These are phyloP conservation scores for Acanthaster planci DNA, from an alignment of 35 echinoderm and acorn worm genomes.

Conservation along the genomic window DNA sequence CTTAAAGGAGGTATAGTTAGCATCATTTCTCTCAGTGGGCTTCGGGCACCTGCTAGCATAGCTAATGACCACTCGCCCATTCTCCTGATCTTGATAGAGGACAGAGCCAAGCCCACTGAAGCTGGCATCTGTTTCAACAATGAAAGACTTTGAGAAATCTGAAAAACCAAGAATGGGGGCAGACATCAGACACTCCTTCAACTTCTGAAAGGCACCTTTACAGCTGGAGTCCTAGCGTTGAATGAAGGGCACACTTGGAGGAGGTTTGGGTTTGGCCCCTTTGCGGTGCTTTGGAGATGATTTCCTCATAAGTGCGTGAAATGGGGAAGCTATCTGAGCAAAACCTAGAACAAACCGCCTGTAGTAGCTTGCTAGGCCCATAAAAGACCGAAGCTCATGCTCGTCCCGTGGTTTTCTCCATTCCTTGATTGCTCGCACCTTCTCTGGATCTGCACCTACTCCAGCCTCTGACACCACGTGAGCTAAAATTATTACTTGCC, in stretches of 20 bases:
- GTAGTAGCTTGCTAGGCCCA: slow-evolving; percentile 70
- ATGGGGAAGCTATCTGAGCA: slow-evolving; percentile 62
- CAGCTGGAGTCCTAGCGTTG: slow-evolving; percentile 13
- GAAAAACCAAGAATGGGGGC: slow-evolving; percentile 51
- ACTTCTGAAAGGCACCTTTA: slow-evolving; percentile 6
- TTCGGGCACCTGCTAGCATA: slow-evolving; percentile 62
- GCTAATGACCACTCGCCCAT: slow-evolving; percentile 37
- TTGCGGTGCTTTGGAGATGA: neutral
- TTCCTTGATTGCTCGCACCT: slow-evolving; percentile 41
- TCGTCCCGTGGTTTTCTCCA: slow-evolving; percentile 50
- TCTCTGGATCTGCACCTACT: slow-evolving; percentile 46
- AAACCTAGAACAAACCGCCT: slow-evolving; percentile 56
- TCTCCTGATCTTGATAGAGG: slow-evolving; percentile 54
- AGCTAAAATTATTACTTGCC: slow-evolving; percentile 36
- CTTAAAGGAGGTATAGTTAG: slow-evolving; percentile 68
- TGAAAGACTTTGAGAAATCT: slow-evolving; percentile 46
- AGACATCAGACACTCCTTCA: slow-evolving; percentile 39
- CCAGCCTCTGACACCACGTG: slow-evolving; percentile 38
- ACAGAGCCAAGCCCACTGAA: slow-evolving; percentile 60
- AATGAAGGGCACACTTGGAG: neutral
- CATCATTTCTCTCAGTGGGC: slow-evolving; percentile 53
- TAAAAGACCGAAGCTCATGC: slow-evolving; percentile 40
- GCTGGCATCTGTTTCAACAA: slow-evolving; percentile 61
- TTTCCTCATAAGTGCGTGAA: slow-evolving; percentile 51
- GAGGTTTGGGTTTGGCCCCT: neutral